A percentile compares a stretch with the other conserved stretches of the same genome.
Evolutionary conservation across 2,888 invertebrate genomes (phyloP).

Genomic region (Ryuthela nishihirai): DNA sequence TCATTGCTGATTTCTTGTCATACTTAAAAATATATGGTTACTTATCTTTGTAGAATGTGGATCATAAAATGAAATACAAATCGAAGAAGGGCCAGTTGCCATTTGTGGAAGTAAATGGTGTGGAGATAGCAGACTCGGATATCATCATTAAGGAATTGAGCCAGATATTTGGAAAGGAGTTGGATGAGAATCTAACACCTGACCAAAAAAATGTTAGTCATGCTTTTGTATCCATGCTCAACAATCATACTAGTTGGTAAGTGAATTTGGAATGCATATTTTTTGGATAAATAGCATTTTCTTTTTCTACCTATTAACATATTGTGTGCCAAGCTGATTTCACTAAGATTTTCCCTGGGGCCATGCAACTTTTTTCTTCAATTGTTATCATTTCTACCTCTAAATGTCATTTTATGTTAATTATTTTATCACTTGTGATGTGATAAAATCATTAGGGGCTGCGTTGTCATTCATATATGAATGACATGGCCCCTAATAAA

Average conservation of each 20-base stretch:
- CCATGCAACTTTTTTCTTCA: too few species aligned
- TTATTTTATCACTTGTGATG: constrained; percentile 1
- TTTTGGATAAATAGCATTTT: too few species aligned
- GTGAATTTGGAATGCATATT: constrained; percentile 28
- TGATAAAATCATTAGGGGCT: too few species aligned
- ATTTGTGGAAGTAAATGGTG: constrained; percentile 90
- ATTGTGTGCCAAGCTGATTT: too few species aligned
- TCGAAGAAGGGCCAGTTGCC: constrained; percentile 93
- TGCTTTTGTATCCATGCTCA: constrained; percentile 90
- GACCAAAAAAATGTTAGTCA: constrained; percentile 85
- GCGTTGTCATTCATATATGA: too few species aligned
- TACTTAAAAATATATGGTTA: too few species aligned
- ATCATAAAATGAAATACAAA: constrained; percentile 88
- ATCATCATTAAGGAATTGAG: constrained; percentile 84
- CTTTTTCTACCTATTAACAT: too few species aligned
- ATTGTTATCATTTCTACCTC: too few species aligned
- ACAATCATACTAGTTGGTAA: constrained; percentile 85
- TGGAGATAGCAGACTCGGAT: constrained; percentile 87
- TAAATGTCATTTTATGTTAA: too few species aligned
- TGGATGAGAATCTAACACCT: constrained; percentile 74
- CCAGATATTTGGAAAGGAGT: constrained; percentile 74
- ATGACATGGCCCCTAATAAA: too few species aligned
- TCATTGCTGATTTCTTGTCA: too few species aligned
- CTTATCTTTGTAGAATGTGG: constrained; percentile 73
- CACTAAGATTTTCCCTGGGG: too few species aligned